A percentile compares a stretch with the other conserved stretches of the same genome.
Evolutionary conservation across 2,113 vertebrate species (phyloP).

Genomic region (Myiozetetes cayanensis): DNA sequence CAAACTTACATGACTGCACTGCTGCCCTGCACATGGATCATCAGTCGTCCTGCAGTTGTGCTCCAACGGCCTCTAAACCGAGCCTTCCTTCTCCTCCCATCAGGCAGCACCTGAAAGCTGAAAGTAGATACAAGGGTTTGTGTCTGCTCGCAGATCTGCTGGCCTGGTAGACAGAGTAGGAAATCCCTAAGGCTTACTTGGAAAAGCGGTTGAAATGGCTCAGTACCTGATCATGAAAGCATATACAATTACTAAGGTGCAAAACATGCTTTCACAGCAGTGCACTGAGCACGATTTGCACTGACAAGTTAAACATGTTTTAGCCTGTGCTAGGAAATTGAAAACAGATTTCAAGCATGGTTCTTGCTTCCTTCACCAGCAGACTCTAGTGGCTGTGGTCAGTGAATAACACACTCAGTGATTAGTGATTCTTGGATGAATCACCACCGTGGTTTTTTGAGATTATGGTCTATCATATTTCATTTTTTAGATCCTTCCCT

Average conservation of each 20-base stretch:
- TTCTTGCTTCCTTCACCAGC: background rate
- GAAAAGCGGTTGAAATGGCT: background rate
- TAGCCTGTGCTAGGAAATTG: background rate
- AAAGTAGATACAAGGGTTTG: background rate
- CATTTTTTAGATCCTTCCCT: background rate
- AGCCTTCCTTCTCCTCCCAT: background rate
- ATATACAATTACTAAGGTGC: background rate
- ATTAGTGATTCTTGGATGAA: background rate
- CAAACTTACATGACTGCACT: background rate
- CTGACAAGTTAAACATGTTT: background rate
- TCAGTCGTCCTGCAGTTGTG: background rate
- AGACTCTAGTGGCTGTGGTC: background rate
- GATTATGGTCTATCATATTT: background rate
- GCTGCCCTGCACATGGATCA: background rate
- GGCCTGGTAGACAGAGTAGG: background rate
- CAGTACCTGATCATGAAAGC: background rate
- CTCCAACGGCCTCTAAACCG: background rate
- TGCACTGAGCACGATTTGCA: background rate
- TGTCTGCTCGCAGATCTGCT: background rate
- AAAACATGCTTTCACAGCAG: background rate
- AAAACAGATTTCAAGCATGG: background rate
- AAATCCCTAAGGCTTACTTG: background rate
- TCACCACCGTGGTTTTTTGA: background rate
- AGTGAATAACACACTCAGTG: background rate
- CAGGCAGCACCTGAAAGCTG: background rate